phyloP scores from a whole-genome alignment of 2,113 vertebrate species.

The Amphilophus citrinellus region DNA sequence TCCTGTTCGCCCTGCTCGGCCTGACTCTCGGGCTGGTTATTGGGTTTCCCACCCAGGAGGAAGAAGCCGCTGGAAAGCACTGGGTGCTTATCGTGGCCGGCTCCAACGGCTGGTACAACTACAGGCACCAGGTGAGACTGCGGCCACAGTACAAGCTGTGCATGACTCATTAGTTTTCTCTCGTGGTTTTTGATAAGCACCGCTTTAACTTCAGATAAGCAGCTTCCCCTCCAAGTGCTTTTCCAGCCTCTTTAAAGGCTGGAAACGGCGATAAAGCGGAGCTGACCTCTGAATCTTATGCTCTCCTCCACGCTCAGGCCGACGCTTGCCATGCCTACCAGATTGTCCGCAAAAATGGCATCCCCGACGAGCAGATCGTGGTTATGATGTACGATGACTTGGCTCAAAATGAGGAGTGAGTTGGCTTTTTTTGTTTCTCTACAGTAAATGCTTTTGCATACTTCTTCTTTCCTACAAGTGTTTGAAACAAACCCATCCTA shows the following conservation, averaged over 20 bases:
- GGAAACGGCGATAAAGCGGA: background rate
- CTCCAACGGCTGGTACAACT: slow-evolving; percentile 95
- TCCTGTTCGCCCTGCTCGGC: slow-evolving; percentile 71
- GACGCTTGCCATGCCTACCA: slow-evolving; percentile 97
- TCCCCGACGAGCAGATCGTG: slow-evolving; percentile 96
- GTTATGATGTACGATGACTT: slow-evolving; percentile 99
- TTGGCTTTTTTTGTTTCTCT: slow-evolving; percentile 34
- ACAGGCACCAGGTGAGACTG: slow-evolving; percentile 91
- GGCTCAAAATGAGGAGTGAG: slow-evolving; percentile 88
- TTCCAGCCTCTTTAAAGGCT: background rate
- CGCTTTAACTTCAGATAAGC: background rate
- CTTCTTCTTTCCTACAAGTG: slow-evolving; percentile 15
- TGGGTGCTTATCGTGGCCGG: slow-evolving; percentile 97
- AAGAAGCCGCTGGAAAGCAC: slow-evolving; percentile 86
- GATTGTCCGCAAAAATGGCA: slow-evolving; percentile 92
- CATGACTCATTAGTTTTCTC: slow-evolving; percentile 1
- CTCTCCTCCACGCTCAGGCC: slow-evolving; percentile 79
- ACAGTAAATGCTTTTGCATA: background rate
- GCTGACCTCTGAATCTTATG: background rate
- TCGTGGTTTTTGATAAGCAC: slow-evolving; percentile 6
- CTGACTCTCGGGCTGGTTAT: slow-evolving; percentile 71
- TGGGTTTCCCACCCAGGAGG: slow-evolving; percentile 71
- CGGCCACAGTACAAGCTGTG: background rate
- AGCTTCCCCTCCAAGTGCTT: background rate
- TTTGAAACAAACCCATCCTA: background rate